Base-by-base conservation (phyloP, 2,888 invertebrate species). In the Hyposoter didymator region DNA sequence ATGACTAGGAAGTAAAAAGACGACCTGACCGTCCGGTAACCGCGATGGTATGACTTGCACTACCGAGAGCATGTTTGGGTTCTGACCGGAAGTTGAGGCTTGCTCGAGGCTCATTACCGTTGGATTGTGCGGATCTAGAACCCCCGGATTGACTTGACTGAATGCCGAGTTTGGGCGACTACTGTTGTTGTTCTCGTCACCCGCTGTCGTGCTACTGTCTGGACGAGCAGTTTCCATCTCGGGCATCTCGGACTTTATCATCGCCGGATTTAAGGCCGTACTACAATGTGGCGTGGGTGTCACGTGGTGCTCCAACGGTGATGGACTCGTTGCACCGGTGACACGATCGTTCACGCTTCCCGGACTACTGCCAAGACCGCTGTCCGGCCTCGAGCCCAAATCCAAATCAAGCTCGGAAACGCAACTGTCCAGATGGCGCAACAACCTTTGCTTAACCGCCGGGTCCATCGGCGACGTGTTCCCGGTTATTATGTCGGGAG, bases 401-500 rank as follows among this genome's bases (percentile, higher is more conserved):
- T 96, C 95, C 82, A 95, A 92, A 89, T 96, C 96, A 28, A 96
- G 94, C 90, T 96, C 96, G 0, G 95, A 94, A n/a, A 95, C 95
- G 91, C 96, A 96, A 88, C 95, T 95, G 89, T 96, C 95, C 88
- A 96, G 91, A 90, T 96, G 96, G 52, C 95, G 94, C 3, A 96
- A 92, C 43, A 96, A 93, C 76, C 96, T 93, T 89, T 96, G 96
- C 83, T 95, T 95, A 19, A 95, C 94, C 1, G 95, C 95, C 0
- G 95, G 94, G 83, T 96, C 96, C 87, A 95, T 94, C 55, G 95
- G 94, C 43, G 94, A 94, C 92, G 95, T 95, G 78, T 93, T 94
- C 49, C 94, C 94, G 32, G 95, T 95, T 90, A 95, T 95, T 79
- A 95, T 95, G 90, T 96, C 96, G 12, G 96, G 95, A 0, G 95